Base-by-base conservation (phyloP, 2,888 invertebrate species). In the Melanargia galathea region DNA sequence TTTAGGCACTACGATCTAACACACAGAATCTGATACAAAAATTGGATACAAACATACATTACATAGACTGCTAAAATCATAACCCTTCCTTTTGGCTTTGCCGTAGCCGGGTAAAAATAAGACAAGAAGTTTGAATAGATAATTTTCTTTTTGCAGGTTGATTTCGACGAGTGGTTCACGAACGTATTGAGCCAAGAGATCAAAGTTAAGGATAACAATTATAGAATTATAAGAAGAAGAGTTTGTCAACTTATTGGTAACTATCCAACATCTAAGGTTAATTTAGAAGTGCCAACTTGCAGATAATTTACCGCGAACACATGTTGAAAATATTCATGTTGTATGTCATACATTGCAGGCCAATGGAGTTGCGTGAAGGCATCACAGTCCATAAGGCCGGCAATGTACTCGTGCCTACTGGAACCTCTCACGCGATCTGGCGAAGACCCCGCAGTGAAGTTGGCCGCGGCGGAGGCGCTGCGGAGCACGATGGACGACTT, bases 101-200 rank as follows among this genome's bases (percentile, higher is more conserved):
- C n/a, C n/a, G n/a, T n/a, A n/a, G n/a, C n/a, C n/a, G n/a, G n/a
- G n/a, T n/a, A n/a, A n/a, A n/a, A n/a, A n/a, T n/a, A 13, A 35
- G 35, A 1, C 1, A 2, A 6, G 11, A 7, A 30, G 8, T 6
- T 30, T 30, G 4, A 7, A 8, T 30, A 30, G 1, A 2, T 13
- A 2, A 5, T 24, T 52, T 20, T 20, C 22, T 40, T 20, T 10
- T 75, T 80, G n/a, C 76, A 95, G 94, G 93, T 98, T 43, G 96
- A 98, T 83, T 98, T 98, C 84, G 97, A 98, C 82, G 93, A 95
- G 73, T 98, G 98, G 98, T 96, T 98, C 74, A 94, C 94, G 13
- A 95, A 94, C 46, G 95, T 96, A 40, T 86, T 99, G 56, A 93
- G 95, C 60, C 93, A 94, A 76, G 98, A 99, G 83, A 85, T 98